Conservation (phyloP, 2,113 vertebrate genomes). For the Spizaetus ornatus region DNA sequence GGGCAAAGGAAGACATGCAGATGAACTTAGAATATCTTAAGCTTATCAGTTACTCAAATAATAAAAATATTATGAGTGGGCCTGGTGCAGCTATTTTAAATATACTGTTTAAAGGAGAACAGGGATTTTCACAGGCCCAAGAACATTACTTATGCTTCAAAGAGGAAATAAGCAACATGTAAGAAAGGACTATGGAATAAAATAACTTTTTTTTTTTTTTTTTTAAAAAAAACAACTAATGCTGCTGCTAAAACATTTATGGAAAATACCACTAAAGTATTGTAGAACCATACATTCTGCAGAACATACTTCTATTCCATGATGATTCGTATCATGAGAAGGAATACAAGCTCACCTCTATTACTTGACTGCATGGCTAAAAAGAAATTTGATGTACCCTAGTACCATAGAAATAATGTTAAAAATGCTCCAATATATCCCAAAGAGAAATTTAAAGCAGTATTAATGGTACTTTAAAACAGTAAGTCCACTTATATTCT, state of each 20-base stretch:
- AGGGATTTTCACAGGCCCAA: not conserved
- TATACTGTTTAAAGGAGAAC: not conserved
- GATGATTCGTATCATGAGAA: not conserved
- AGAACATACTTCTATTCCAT: not conserved
- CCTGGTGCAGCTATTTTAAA: not conserved
- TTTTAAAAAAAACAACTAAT: not conserved
- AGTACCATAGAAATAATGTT: not conserved
- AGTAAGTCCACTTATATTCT: not conserved
- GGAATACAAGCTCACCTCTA: not conserved
- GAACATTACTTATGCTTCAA: not conserved
- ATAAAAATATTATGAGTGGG: not conserved
- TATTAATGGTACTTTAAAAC: not conserved
- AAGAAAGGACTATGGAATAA: not conserved
- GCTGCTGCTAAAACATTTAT: not conserved
- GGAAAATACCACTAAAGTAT: not conserved
- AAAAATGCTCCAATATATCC: not conserved
- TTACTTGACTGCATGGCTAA: not conserved
- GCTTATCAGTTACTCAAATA: not conserved
- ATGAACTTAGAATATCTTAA: not conserved
- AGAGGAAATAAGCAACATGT: not conserved
- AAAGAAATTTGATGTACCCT: not conserved
- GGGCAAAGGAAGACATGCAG: not conserved
- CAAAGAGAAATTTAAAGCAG: not conserved
- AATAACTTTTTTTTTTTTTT: not conserved
- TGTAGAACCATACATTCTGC: not conserved